Evolutionary conservation across 2,797 vertebrate species (phyloP).

Genomic region (Myoxocephalus aenaeus): DNA sequence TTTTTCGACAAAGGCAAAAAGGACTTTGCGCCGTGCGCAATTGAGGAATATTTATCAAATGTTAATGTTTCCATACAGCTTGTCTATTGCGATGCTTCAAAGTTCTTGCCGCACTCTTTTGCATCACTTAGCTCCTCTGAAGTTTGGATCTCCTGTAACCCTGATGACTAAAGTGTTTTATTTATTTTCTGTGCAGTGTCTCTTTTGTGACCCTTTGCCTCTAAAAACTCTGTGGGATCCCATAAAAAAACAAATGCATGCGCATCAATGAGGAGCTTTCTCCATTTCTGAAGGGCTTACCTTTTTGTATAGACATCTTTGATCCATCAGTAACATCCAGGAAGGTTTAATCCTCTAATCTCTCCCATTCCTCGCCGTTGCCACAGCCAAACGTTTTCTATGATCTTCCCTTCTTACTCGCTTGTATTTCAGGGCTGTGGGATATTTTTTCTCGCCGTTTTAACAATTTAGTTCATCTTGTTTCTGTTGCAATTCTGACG

Average conservation of each 20-base stretch:
- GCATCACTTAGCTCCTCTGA: not conserved
- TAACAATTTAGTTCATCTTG: constrained; percentile 45
- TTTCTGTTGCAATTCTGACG: constrained; percentile 54
- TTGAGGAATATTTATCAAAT: not conserved
- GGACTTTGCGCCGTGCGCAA: not conserved
- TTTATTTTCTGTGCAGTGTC: not conserved
- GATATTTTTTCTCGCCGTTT: constrained; percentile 30
- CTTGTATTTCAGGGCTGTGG: constrained; percentile 36
- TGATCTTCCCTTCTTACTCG: constrained; percentile 47
- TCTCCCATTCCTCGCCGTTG: constrained; percentile 35
- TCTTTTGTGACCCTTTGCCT: constrained; percentile 21
- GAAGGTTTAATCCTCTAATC: constrained; percentile 71
- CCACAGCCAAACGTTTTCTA: constrained; percentile 50
- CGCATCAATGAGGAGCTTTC: constrained; percentile 31
- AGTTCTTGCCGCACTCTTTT: not conserved
- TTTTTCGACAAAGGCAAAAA: not conserved
- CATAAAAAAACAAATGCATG: constrained; percentile 30
- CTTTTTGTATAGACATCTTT: constrained; percentile 55
- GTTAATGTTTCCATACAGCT: not conserved
- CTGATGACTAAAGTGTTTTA: not conserved
- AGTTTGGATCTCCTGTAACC: not conserved
- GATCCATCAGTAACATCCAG: constrained; percentile 66
- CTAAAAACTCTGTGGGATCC: constrained; percentile 35
- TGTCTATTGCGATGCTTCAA: not conserved
- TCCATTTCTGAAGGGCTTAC: constrained; percentile 48